Percentiles rank a stretch among this genome's conserved stretches.
These are phyloP conservation scores for Noctua janthe DNA, from an alignment of 2,888 invertebrate species.

Conservation along the genomic window DNA sequence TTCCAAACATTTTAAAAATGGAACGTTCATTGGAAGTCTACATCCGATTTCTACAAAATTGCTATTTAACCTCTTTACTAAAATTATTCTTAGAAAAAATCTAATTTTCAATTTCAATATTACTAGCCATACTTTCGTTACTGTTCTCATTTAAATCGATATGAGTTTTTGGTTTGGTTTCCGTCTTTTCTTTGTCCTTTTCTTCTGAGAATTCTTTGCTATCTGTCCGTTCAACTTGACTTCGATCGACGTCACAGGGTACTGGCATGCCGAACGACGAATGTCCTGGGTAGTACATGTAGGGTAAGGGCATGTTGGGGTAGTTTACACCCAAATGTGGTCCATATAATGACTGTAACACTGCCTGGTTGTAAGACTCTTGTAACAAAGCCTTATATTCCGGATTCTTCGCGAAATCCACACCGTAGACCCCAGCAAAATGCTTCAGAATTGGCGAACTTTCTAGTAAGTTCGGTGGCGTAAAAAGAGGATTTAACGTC, in stretches of 20 bases:
- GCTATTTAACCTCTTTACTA: slow-evolving; percentile 40
- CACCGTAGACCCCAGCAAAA: slow-evolving; percentile 88
- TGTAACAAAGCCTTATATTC: slow-evolving; percentile 87
- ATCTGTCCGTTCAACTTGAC: slow-evolving; percentile 77
- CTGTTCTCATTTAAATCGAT: slow-evolving; percentile 86
- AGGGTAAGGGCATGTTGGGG: slow-evolving; percentile 84
- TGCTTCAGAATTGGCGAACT: slow-evolving; percentile 87
- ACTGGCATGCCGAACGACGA: slow-evolving; percentile 82
- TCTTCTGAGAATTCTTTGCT: slow-evolving; percentile 75
- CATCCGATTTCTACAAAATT: slow-evolving; percentile 51
- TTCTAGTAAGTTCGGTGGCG: slow-evolving; percentile 82
- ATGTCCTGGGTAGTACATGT: slow-evolving; percentile 88
- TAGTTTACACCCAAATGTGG: slow-evolving; percentile 88
- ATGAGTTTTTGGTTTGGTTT: slow-evolving; percentile 76
- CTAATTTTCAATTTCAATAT: slow-evolving; percentile 89
- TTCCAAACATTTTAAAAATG: slow-evolving; percentile 44
- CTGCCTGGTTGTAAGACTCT: slow-evolving; percentile 88
- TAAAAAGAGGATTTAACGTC: slow-evolving; percentile 82
- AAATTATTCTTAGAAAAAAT: slow-evolving; percentile 13
- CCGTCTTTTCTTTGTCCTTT: slow-evolving; percentile 76
- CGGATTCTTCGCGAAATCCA: slow-evolving; percentile 87
- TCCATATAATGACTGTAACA: slow-evolving; percentile 86
- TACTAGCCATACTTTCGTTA: slow-evolving; percentile 88
- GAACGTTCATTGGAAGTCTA: slow-evolving; percentile 52
- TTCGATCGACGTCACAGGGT: slow-evolving; percentile 83